These are phyloP conservation scores for Caenorhabditis wallacei DNA, from an alignment of 2,888 invertebrate species.

Conservation along the genomic window DNA sequence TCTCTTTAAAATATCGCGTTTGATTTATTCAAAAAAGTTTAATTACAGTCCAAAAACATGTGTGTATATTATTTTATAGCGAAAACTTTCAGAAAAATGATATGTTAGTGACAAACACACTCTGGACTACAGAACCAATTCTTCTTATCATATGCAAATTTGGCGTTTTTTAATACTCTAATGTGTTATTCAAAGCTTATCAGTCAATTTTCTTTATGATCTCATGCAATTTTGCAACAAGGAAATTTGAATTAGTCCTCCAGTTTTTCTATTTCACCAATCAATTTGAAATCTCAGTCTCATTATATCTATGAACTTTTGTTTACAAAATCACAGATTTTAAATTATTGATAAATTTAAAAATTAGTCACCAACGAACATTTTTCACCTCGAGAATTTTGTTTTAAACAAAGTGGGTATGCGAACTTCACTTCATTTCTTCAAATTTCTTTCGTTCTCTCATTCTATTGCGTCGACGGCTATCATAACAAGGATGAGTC, in stretches of 20 bases:
- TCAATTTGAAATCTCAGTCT: background rate
- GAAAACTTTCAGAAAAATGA: slow-evolving; percentile 40
- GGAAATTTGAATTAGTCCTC: slow-evolving; percentile 31
- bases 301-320: background rate
- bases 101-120: slow-evolving; percentile 49
- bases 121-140: slow-evolving; percentile 43
- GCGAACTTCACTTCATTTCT: slow-evolving; percentile 55
- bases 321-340: slow-evolving; percentile 12
- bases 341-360: background rate
- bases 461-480: slow-evolving; percentile 40
- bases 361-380: slow-evolving; percentile 6
- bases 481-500: slow-evolving; percentile 55
- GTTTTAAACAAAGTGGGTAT: slow-evolving; percentile 45
- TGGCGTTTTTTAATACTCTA: slow-evolving; percentile 64
- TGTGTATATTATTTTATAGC: background rate
- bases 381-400: slow-evolving; percentile 18
- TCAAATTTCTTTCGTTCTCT: slow-evolving; percentile 19
- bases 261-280: background rate
- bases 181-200: slow-evolving; percentile 64
- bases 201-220: slow-evolving; percentile 59
- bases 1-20: background rate
- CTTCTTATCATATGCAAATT: slow-evolving; percentile 65
- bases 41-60: background rate
- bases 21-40: background rate
- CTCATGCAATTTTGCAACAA: slow-evolving; percentile 50